Conservation (phyloP, 2,888 invertebrate genomes). For the Spisula solida region DNA sequence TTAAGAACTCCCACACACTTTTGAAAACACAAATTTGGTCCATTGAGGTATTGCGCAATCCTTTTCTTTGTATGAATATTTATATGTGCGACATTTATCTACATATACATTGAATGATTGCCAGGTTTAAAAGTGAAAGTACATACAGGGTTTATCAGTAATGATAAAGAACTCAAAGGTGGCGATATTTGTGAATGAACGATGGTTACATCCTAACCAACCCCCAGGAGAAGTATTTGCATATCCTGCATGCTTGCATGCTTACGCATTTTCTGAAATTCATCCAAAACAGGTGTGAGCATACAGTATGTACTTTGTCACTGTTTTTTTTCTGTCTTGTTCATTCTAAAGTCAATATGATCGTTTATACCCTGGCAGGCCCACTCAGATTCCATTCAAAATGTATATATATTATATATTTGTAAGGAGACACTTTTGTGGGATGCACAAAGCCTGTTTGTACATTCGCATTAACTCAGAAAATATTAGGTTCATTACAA, state of each 20-base stretch:
- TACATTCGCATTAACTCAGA: too few relatives aligned
- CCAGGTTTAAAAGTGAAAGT: conserved; percentile 52
- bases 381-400: background rate
- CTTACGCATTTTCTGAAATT: conserved; percentile 10
- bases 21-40: background rate
- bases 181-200: conserved; percentile 40
- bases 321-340: background rate
- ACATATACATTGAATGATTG: conserved; percentile 29
- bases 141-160: conserved; percentile 49
- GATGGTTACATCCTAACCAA: background rate
- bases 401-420: too few relatives aligned
- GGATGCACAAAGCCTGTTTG: too few relatives aligned
- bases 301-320: background rate
- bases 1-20: conserved; percentile 9
- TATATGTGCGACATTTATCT: conserved; percentile 5
- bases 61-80: conserved; percentile 17
- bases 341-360: background rate
- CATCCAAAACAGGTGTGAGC: background rate
- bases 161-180: conserved; percentile 40
- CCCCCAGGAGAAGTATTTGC: background rate
- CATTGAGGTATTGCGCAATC: conserved; percentile 3
- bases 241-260: conserved; percentile 1
- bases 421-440: too few relatives aligned
- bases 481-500: too few relatives aligned
- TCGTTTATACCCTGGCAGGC: background rate